Percentiles rank a stretch among this genome's conserved stretches.
Evolutionary conservation across 2,888 invertebrate species (phyloP).

Genomic region (Eilema griseolum): DNA sequence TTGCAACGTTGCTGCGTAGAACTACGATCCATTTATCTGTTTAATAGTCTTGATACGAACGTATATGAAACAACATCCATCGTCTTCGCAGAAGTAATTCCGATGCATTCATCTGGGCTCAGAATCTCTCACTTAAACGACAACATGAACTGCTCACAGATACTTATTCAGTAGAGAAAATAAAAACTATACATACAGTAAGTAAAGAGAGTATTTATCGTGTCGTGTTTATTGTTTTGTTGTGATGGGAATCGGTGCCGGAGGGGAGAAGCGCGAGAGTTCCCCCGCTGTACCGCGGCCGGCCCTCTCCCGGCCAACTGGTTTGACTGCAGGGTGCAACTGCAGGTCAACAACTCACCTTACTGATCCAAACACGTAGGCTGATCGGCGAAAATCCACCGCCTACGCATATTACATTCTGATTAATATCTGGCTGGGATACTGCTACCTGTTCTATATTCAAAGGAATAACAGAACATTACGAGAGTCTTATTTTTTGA

Average conservation of each 20-base stretch:
- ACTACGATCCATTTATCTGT: constrained; percentile 22
- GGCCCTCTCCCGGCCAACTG: constrained; percentile 68
- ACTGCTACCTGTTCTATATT: constrained; percentile 26
- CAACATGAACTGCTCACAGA: constrained; percentile 2
- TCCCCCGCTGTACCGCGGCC: constrained; percentile 49
- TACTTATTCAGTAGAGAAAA: not conserved
- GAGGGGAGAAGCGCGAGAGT: constrained; percentile 40
- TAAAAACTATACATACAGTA: constrained; percentile 22
- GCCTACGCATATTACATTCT: constrained; percentile 69
- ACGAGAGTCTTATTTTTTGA: not conserved
- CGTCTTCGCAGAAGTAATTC: constrained; percentile 17
- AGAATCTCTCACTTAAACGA: constrained; percentile 9
- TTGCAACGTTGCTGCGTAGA: constrained; percentile 8
- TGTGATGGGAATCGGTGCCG: constrained; percentile 55
- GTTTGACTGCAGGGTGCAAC: constrained; percentile 76
- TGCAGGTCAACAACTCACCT: constrained; percentile 80
- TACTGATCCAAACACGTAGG: constrained; percentile 77
- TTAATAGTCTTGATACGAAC: constrained; percentile 25
- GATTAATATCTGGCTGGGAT: constrained; percentile 63
- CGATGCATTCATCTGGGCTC: constrained; percentile 8
- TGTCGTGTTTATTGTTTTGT: constrained; percentile 63
- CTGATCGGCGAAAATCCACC: constrained; percentile 75
- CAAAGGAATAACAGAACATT: not conserved
- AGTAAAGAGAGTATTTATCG: constrained; percentile 53
- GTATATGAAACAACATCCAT: constrained; percentile 21